A percentile compares a stretch with the other conserved stretches of the same genome.
Conservation (phyloP, 2,888 invertebrate species). For the Ochlodes sylvanus region DNA sequence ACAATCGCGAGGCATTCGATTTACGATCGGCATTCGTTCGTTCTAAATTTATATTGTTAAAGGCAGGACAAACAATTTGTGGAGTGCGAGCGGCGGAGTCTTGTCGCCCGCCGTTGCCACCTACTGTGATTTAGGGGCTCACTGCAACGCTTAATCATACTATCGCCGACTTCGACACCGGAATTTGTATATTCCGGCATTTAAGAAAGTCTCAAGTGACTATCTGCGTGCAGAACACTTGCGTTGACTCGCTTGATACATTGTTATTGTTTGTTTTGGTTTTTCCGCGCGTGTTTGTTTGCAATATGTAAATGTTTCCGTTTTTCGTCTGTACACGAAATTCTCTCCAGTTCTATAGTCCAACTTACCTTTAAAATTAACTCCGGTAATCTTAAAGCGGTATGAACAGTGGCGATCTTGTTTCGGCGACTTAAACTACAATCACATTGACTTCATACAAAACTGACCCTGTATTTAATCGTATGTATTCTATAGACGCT, state of each 20-base stretch:
- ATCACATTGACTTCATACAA: conserved; percentile 85
- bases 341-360: background rate
- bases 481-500: conserved; percentile 78
- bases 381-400: conserved; percentile 73
- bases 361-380: conserved; percentile 75
- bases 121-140: conserved; percentile 78
- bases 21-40: conserved; percentile 79
- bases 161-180: conserved; percentile 66
- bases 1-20: conserved; percentile 78
- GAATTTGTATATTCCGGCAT: conserved; percentile 47
- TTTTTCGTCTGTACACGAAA: background rate
- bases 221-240: conserved; percentile 31
- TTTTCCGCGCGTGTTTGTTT: conserved; percentile 30
- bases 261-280: conserved; percentile 35
- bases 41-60: conserved; percentile 83
- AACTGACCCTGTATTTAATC: conserved; percentile 84
- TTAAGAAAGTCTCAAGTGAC: conserved; percentile 31
- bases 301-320: background rate
- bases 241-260: conserved; percentile 39
- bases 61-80: conserved; percentile 81
- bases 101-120: conserved; percentile 71
- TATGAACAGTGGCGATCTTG: conserved; percentile 75
- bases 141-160: conserved; percentile 75
- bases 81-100: conserved; percentile 75
- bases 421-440: conserved; percentile 81